Base-by-base conservation (phyloP, 30 jellyfish, hydroid and myxozoan genomes). In the Aurelia aurita region DNA sequence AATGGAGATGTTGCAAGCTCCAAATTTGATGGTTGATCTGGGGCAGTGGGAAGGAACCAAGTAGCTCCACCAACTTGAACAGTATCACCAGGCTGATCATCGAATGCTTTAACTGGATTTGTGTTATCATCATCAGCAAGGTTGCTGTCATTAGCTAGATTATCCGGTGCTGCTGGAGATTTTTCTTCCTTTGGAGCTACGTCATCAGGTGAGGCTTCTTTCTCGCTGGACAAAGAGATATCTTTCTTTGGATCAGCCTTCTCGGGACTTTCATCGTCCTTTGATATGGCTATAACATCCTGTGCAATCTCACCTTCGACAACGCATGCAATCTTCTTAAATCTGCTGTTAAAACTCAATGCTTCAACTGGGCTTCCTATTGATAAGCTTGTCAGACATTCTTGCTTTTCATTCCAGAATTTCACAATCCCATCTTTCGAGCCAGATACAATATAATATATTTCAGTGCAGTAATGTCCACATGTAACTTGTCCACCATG, bases 1-100 rank as follows among this genome's bases (percentile, higher is more conserved):
- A 18, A 18, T 19, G 21, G 2, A 28, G 80, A 10, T 0, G 73
- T 28, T 1, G 28, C 54, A 6, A 39, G 51, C 51, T 39, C 51
- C 16, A 15, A 6, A 39, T 39, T 39, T 39, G 7, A 1, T 39
- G 51, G 13, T 6, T 39, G 15, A 0, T n/a, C 44, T 70, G 72
- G 77, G 20, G 72, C 77, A 1, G 39, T 19, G 44, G 88, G 88
- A 78, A 76, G 31, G 45, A 32, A 20, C 88, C 88, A 76, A 5
- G 77, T 26, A 19, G 28, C 54, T 2, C 25, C 20, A 4, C 65
- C 73, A 19, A 25, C 21, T 14, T 51, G 31, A 15, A 34, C 31
- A 8, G 18, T 12, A 47, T 47, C 32, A 15, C 47, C 70, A 3
- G 70, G 16, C 20, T 10, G 32, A 23, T 16, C 14, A 27, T 31